phyloP scores from a whole-genome alignment of 2,113 vertebrate genomes.

The Orcinus orca region DNA sequence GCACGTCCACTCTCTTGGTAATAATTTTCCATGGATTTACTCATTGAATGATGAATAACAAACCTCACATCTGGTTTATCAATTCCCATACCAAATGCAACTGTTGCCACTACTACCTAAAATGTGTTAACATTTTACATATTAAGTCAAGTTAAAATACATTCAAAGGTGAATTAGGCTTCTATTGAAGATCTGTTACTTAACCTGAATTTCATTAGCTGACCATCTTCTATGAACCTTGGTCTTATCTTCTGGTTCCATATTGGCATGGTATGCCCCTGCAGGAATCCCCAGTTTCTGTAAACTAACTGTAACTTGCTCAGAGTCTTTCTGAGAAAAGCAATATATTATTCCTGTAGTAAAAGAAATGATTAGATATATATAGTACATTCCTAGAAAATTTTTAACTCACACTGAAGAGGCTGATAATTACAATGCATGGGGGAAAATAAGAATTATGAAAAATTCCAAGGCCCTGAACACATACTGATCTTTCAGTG shows the following conservation, averaged over 20 bases:
- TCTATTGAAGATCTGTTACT: slow-evolving; percentile 8
- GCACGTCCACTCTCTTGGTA: slow-evolving; percentile 99
- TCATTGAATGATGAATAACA: slow-evolving; percentile 97
- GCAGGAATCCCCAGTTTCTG: slow-evolving; percentile 89
- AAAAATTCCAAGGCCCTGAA: background rate
- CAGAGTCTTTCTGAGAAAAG: slow-evolving; percentile 98
- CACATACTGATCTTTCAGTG: background rate
- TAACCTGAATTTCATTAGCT: slow-evolving; percentile 92
- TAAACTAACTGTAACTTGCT: slow-evolving; percentile 88
- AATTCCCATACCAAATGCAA: slow-evolving; percentile 99
- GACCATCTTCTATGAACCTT: slow-evolving; percentile 93
- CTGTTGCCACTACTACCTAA: slow-evolving; percentile 96
- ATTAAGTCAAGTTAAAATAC: slow-evolving; percentile 3
- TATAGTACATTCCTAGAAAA: background rate
- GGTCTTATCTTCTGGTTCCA: slow-evolving; percentile 91
- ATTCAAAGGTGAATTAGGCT: background rate
- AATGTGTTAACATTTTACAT: slow-evolving; percentile 48
- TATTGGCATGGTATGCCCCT: slow-evolving; percentile 92
- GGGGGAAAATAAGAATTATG: background rate
- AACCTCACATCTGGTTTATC: slow-evolving; percentile 96
- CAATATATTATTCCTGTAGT: slow-evolving; percentile 95
- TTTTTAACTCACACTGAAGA: background rate
- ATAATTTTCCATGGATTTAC: slow-evolving; percentile 99
- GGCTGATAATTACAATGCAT: background rate
- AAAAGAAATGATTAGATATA: slow-evolving; percentile 34